Evolutionary conservation across 2,797 vertebrate genomes (phyloP).

Genomic region (Danio kyathit): DNA sequence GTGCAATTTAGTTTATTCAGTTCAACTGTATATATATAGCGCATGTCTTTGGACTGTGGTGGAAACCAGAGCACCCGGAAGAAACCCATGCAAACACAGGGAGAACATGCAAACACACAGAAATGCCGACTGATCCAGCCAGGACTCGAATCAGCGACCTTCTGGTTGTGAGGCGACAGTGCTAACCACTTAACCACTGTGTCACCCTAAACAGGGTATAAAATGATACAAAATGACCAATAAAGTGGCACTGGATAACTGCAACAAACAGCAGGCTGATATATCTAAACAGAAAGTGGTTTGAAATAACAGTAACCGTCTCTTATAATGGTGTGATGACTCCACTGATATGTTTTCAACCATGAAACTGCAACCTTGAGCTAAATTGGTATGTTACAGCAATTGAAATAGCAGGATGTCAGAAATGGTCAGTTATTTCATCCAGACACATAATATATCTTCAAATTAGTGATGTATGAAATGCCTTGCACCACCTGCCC

Average conservation of each 20-base stretch:
- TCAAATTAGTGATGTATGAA: conserved; percentile 7
- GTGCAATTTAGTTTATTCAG: too few species aligned
- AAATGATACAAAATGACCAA: not conserved
- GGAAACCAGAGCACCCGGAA: too few species aligned
- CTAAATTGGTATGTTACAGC: conserved; percentile 25
- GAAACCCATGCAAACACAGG: too few species aligned
- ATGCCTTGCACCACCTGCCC: not conserved
- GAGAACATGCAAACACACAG: too few species aligned
- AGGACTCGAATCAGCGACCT: too few species aligned
- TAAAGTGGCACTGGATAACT: conserved; percentile 3
- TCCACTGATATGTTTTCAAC: conserved; percentile 25
- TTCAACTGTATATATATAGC: too few species aligned
- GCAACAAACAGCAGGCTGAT: conserved; percentile 6
- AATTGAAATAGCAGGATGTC: conserved; percentile 3
- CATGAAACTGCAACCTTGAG: conserved; percentile 27
- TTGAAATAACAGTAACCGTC: conserved; percentile 30
- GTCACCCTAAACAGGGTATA: not conserved
- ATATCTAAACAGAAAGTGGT: conserved; percentile 2
- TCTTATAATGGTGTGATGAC: conserved; percentile 10
- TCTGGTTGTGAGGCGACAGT: too few species aligned
- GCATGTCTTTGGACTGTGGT: too few species aligned
- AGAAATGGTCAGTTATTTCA: conserved; percentile 28
- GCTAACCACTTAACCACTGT: too few species aligned
- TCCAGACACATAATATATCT: conserved; percentile 9
- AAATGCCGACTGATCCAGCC: too few species aligned